Percentiles rank a stretch among this genome's conserved stretches.
Conservation (phyloP, 2,797 vertebrate genomes). For the Florisuga fusca region DNA sequence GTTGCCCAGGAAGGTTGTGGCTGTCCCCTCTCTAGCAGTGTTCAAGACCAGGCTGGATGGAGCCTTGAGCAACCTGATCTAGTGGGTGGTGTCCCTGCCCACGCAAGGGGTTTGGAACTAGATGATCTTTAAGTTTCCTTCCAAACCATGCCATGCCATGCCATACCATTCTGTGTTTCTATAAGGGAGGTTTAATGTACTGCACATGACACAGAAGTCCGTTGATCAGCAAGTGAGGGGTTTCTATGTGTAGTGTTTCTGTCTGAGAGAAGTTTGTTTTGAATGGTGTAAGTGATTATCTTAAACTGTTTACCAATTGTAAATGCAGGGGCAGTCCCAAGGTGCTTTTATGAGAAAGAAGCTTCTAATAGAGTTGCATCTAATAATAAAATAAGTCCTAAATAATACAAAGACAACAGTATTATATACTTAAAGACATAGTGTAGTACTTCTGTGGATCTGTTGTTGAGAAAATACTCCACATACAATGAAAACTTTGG, state of each 20-base stretch:
- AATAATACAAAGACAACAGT: neutral
- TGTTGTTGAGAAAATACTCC: neutral
- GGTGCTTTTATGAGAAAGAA: neutral
- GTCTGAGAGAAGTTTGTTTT: neutral
- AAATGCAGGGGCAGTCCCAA: neutral
- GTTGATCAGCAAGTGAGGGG: neutral
- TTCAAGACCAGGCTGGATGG: no score
- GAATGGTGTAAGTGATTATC: neutral
- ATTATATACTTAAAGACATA: neutral
- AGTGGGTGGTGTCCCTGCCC: no score
- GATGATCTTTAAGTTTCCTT: no score
- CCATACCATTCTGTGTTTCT: no score
- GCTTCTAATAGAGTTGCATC: neutral
- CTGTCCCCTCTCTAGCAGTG: no score
- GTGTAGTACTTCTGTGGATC: neutral
- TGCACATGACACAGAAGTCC: neutral
- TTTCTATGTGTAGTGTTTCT: fast-evolving
- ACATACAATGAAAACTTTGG: neutral
- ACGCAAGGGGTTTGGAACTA: no score
- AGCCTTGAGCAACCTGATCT: no score
- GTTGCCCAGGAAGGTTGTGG: no score
- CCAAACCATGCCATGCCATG: no score
- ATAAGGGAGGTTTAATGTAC: neutral
- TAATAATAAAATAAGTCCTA: neutral
- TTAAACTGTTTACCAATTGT: neutral